Base-by-base conservation (phyloP, 2,888 invertebrate genomes). In the Protophormia terraenovae region DNA sequence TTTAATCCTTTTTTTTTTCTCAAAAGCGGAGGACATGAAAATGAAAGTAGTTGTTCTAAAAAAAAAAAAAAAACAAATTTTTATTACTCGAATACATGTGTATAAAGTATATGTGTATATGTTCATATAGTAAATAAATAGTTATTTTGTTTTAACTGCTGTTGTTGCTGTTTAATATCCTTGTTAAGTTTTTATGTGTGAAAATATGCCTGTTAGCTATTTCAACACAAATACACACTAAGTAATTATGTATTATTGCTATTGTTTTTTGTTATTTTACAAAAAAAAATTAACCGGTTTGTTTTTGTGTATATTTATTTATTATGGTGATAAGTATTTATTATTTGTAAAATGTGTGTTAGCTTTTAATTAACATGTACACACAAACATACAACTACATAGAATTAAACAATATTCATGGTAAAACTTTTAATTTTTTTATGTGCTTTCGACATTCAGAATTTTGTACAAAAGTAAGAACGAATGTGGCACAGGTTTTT, bases 291-390 rank as follows among this genome's bases (percentile, higher is more conserved):
- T 79, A 71, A 78, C 75, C 55, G 80, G 32, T 71, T 64, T 79
- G 27, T n/a, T n/a, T n/a, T n/a, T n/a, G n/a, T n/a, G n/a, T n/a
- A n/a, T n/a, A n/a, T 38, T 19, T 67, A 29, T 75, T 38, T 50
- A 19, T 19, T 78, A 22, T 38, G 45, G 67, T 71, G 58, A 76
- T 35, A 45, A 72, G 47, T 83, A 72, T 69, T 77, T 71, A 62
- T 83, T 78, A 60, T 69, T 82, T 69, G 60, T n/a, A 77, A 81
- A 78, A 88, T 86, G 60, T 82, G 76, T 86, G 87, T 87, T 87
- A 86, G 85, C 87, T 86, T 86, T 81, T 87, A 86, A 87, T 87
- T 88, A 88, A 73, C 76, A 82, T 75, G 58, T 16, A 55, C 50
- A 29, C 19, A n/a, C 47, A 58, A 6, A 38, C 8, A n/a, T 22